phyloP scores from a whole-genome alignment of 2,797 vertebrate species.

The Labeo calbasu region DNA sequence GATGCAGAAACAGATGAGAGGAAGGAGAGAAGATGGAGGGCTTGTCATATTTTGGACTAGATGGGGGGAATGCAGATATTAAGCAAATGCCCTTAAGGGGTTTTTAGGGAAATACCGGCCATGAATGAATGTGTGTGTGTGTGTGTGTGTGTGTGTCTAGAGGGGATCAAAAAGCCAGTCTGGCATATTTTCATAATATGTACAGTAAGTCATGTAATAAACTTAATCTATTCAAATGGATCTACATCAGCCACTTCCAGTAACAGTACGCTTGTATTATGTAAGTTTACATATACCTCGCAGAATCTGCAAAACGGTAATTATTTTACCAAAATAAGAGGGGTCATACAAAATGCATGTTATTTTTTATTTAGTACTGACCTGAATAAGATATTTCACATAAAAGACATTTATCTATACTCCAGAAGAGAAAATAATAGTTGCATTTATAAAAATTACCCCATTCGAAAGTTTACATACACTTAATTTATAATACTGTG shows the following conservation, averaged over 20 bases:
- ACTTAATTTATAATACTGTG: no score
- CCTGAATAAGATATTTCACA: no score
- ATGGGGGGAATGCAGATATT: constrained; percentile 12
- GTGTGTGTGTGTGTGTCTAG: not conserved
- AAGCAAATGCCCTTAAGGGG: not conserved
- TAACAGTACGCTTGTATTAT: not conserved
- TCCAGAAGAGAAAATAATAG: no score
- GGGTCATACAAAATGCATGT: no score
- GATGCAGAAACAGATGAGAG: constrained; percentile 46
- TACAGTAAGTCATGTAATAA: not conserved
- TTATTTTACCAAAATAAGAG: no score
- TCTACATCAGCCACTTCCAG: not conserved
- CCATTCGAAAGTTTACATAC: no score
- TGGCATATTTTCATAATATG: constrained; percentile 18
- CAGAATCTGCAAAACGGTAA: no score
- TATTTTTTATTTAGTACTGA: no score
- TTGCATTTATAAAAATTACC: no score
- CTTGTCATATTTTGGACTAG: constrained; percentile 31
- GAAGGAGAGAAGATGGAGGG: constrained; percentile 25
- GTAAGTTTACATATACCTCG: no score
- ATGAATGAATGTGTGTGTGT: not conserved
- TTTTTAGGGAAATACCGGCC: constrained; percentile 28
- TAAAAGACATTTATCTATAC: no score
- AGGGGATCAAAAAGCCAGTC: not conserved
- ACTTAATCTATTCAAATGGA: not conserved